These are phyloP conservation scores for Molossus molossus DNA, from an alignment of 2,797 vertebrate species.

Conservation along the genomic window DNA sequence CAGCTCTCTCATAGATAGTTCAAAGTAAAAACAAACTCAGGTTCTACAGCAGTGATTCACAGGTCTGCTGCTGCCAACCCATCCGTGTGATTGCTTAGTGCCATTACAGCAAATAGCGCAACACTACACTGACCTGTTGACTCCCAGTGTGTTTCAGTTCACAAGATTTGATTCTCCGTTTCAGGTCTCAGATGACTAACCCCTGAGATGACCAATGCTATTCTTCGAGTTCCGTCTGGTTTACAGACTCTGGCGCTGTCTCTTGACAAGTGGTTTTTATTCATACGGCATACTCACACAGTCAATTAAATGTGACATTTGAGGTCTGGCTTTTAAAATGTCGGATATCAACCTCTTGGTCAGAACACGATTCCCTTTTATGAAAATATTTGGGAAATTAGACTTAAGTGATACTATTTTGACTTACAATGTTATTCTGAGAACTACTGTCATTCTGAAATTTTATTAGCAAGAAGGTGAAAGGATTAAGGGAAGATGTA, in stretches of 20 bases:
- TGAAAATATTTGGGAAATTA: slow-evolving; percentile 64
- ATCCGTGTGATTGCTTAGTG: slow-evolving; percentile 71
- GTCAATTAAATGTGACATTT: slow-evolving; percentile 69
- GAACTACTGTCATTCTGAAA: neutral
- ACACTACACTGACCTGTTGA: slow-evolving; percentile 66
- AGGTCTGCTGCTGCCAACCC: slow-evolving; percentile 26
- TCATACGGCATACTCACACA: neutral
- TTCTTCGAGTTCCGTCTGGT: neutral
- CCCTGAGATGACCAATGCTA: slow-evolving; percentile 49
- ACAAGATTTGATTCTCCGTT: slow-evolving; percentile 70
- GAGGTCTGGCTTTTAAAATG: slow-evolving; percentile 51
- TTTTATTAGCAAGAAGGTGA: slow-evolving; percentile 7
- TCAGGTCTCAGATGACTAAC: slow-evolving; percentile 75
- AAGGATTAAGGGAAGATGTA: neutral
- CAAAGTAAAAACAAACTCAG: slow-evolving; percentile 56
- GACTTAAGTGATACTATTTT: slow-evolving; percentile 28
- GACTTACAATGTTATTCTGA: neutral
- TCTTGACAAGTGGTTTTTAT: slow-evolving; percentile 57
- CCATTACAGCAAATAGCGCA: slow-evolving; percentile 55
- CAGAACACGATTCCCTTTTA: slow-evolving; percentile 50
- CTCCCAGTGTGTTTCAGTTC: slow-evolving; percentile 63
- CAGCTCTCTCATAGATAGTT: slow-evolving; percentile 42
- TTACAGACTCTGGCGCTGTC: slow-evolving; percentile 58
- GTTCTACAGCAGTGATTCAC: neutral
- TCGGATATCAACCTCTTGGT: slow-evolving; percentile 63